Conservation (phyloP, 2,888 invertebrate genomes). For the Erebia aethiops region DNA sequence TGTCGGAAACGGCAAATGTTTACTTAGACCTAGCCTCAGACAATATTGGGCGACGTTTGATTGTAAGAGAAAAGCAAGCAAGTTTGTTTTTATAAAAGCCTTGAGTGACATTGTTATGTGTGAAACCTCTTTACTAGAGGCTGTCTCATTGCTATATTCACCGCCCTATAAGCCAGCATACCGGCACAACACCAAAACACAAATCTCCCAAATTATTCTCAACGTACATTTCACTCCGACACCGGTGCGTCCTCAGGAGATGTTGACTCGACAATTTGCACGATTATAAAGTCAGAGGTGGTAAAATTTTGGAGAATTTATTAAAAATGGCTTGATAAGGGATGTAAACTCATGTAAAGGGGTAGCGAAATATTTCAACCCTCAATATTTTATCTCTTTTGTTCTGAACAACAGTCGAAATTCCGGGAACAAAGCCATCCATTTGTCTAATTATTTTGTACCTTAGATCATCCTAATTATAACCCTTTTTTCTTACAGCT, state of each 20-base stretch:
- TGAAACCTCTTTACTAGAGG: too few species aligned
- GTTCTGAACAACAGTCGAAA: conserved; percentile 5
- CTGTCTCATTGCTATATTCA: too few species aligned
- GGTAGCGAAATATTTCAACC: conserved; percentile 1
- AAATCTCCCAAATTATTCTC: too few species aligned
- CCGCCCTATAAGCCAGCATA: too few species aligned
- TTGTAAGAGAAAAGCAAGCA: not conserved
- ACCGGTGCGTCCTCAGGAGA: too few species aligned
- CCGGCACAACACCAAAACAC: too few species aligned
- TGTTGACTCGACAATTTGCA: too few species aligned
- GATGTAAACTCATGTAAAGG: conserved; percentile 7
- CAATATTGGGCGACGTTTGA: conserved; percentile 3
- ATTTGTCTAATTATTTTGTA: conserved; percentile 34
- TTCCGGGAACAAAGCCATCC: conserved; percentile 17
- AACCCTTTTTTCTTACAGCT: conserved; percentile 4
- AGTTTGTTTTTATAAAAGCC: not conserved
- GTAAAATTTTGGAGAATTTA: not conserved
- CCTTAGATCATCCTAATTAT: conserved; percentile 29
- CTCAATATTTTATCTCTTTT: conserved; percentile 18
- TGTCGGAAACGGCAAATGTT: conserved; percentile 10
- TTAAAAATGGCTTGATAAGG: not conserved
- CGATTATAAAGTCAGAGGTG: too few species aligned
- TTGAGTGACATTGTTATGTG: not conserved
- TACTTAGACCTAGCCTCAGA: conserved; percentile 4
- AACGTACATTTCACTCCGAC: too few species aligned